Conservation (phyloP, 2,888 invertebrate species). For the Synanthedon vespiformis region DNA sequence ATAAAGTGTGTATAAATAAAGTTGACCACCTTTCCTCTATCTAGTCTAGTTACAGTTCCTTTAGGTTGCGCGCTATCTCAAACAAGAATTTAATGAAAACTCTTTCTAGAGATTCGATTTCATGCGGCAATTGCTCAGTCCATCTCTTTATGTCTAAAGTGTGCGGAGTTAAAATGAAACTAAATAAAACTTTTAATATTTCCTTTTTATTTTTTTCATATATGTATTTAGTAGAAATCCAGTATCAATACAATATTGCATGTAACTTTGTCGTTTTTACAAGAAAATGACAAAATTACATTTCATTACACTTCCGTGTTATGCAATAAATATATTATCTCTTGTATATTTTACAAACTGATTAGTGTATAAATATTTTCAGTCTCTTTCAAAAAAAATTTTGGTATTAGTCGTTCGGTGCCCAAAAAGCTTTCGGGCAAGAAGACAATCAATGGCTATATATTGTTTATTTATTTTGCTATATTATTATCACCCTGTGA, state of each 20-base stretch:
- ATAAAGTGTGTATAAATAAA: no score
- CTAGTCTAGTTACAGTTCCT: no score
- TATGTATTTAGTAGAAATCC: neutral
- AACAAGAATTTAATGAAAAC: no score
- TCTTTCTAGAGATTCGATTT: no score
- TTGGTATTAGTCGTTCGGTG: conserved; percentile 39
- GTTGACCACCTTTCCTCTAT: no score
- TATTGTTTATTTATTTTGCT: neutral
- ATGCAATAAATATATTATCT: neutral
- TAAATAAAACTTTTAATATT: neutral
- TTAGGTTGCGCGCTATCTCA: no score
- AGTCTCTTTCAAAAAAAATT: conserved; percentile 25
- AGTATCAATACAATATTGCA: neutral
- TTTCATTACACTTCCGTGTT: conserved; percentile 1
- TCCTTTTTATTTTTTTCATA: neutral
- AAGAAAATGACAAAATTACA: conserved; percentile 52
- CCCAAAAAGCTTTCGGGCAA: conserved; percentile 53
- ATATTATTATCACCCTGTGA: no score
- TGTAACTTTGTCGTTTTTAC: conserved; percentile 52
- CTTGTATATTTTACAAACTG: neutral
- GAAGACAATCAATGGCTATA: conserved; percentile 30
- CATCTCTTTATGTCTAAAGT: no score
- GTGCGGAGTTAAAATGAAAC: neutral
- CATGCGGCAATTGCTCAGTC: no score
- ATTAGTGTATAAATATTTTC: conserved; percentile 13